Base-by-base conservation (phyloP, 2,797 vertebrate genomes). In the Molothrus ater region DNA sequence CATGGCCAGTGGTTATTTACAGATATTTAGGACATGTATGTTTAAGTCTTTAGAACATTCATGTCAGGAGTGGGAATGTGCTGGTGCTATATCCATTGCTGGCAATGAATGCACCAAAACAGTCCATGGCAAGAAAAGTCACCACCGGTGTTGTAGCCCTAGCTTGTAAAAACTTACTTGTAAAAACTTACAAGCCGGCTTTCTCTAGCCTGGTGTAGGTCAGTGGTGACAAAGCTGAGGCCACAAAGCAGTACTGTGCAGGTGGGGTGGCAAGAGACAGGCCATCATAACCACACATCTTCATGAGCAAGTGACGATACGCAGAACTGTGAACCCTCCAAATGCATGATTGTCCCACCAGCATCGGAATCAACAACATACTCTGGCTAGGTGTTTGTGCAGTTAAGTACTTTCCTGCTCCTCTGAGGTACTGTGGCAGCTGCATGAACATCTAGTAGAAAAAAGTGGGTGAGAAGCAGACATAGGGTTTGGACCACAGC, bases 1-100 rank as follows among this genome's bases (percentile, higher is more conserved):
- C 91, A 83, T 96, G 97, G 97, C 97, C 97, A 98, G 97, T 98
- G 97, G 93, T 97, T 97, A 96, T 97, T 97, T 97, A 96, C 96
- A 95, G 95, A 36, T 94, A 86, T 93, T 93, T 89, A 84, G 89
- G 95, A 88, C 92, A 38, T 91, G 90, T 26, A 71, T 80, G 90
- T 93, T 95, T 85, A 69, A 81, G 80, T 93, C 74, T 75, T 47
- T 57, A 75, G 79, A 73, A 84, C 88, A 75, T 86, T 75, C 53
- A 54, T 81, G 92, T 93, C 75, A 80, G 75, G 89, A 95, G 79
- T 92, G 82, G 91, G 86, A 95, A 84, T 94, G 96, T 88, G 85
- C 91, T 66, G 40, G 96, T 95, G 97, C 96, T 92, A 91, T 84
- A 94, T 96, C 96, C 96, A 95, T 97, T 97, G 98, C 96, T 95